A percentile compares a stretch with the other conserved stretches of the same genome.
Conservation (phyloP, 2,113 vertebrate genomes). For the Nettapus auritus region DNA sequence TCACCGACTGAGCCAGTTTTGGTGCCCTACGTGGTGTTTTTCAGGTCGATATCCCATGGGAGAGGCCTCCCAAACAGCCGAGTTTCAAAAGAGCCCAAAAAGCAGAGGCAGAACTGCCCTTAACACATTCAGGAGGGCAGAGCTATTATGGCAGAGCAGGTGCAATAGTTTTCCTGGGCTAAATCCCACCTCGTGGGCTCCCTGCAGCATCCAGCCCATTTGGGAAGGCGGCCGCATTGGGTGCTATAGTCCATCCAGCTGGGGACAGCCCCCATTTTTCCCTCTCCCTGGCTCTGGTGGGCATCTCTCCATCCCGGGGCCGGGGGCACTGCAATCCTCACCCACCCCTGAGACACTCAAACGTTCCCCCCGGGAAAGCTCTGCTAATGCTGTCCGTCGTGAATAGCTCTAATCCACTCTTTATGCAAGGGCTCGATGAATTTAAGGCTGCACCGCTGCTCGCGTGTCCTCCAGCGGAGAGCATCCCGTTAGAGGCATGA, state of each 20-base stretch:
- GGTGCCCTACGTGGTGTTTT: fast-evolving
- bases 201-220: background rate
- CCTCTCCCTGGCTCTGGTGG: fast-evolving
- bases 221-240: background rate
- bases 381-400: slow-evolving; percentile 29
- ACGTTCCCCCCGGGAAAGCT: background rate
- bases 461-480: background rate
- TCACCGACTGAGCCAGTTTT: background rate
- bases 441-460: slow-evolving; percentile 31
- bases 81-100: background rate
- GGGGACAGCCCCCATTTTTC: background rate
- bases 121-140: background rate
- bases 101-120: background rate
- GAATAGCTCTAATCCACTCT: slow-evolving; percentile 38
- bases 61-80: background rate
- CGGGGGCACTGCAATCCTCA: background rate
- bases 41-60: background rate
- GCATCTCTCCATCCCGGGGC: background rate
- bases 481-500: slow-evolving; percentile 35
- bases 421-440: slow-evolving; percentile 13
- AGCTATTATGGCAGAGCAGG: background rate
- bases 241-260: background rate
- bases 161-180: background rate
- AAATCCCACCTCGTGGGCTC: background rate
- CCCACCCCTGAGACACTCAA: background rate